Evolutionary conservation across 2,888 invertebrate genomes (phyloP).

Genomic region (Rhyacophila evoluta): DNA sequence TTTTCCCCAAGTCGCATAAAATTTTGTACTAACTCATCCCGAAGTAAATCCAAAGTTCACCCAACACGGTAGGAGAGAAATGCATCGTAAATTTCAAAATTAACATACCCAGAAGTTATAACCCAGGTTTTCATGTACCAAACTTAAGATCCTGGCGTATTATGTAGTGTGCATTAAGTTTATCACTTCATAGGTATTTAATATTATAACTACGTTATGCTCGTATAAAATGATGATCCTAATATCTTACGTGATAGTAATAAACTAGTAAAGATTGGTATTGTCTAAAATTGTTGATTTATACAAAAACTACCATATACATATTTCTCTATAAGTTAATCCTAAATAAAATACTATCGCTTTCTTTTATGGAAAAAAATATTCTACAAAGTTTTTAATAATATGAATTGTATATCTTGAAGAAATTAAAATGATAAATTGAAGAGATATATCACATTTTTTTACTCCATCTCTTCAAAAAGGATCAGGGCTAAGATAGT

Average conservation of each 20-base stretch:
- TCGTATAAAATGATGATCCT: neutral
- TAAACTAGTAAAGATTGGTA: no score
- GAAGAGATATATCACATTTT: no score
- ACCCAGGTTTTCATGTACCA: conserved; percentile 13
- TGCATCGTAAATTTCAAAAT: conserved; percentile 20
- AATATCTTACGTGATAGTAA: neutral
- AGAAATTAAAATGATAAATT: no score
- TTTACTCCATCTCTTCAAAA: no score
- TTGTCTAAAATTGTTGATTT: no score
- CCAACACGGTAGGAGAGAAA: neutral
- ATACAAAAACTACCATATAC: no score
- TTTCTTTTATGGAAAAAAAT: no score
- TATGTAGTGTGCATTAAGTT: neutral
- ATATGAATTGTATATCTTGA: no score
- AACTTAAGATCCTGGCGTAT: neutral
- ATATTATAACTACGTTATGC: neutral
- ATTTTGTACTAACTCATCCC: conserved; percentile 1
- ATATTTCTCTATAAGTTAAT: no score
- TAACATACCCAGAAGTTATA: conserved; percentile 24
- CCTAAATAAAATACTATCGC: no score
- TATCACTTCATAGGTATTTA: conserved; percentile 10
- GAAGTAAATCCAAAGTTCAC: conserved; percentile 37
- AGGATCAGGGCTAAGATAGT: no score
- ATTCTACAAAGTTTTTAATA: no score
- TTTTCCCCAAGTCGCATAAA: conserved; percentile 37